phyloP scores from a whole-genome alignment of 2,888 invertebrate species.

The Sepiola atlantica region DNA sequence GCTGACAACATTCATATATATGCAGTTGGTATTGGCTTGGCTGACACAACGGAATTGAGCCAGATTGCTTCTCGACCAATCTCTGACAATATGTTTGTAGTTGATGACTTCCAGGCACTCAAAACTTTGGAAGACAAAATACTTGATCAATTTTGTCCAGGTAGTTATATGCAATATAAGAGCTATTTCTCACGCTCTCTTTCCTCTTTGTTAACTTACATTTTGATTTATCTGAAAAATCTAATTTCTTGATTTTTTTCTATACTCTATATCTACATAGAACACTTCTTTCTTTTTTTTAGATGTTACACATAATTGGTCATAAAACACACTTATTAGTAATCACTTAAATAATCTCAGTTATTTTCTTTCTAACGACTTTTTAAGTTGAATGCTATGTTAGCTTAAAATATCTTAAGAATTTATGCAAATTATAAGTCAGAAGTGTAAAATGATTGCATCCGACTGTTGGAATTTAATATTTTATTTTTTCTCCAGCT shows the following conservation, averaged over 20 bases:
- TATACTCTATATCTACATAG: too few relatives aligned
- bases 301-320: too few relatives aligned
- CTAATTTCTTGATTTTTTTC: background rate
- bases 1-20: conserved; percentile 53
- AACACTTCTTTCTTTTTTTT: too few relatives aligned
- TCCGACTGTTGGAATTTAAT: background rate
- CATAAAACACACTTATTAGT: too few relatives aligned
- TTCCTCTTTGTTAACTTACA: background rate
- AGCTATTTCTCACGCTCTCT: background rate
- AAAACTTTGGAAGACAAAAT: conserved; percentile 54
- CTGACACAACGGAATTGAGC: conserved; percentile 62
- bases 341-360: background rate
- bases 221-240: background rate
- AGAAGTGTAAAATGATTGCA: background rate
- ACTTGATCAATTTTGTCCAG: conserved; percentile 57
- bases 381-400: too few relatives aligned
- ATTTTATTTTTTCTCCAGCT: background rate
- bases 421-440: too few relatives aligned
- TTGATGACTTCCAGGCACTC: conserved; percentile 54
- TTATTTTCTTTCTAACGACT: background rate
- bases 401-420: too few relatives aligned
- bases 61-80: conserved; percentile 61
- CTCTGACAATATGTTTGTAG: conserved; percentile 57
- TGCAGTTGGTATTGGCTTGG: conserved; percentile 59
- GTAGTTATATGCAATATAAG: conserved; percentile 52